Conservation (phyloP, 2,888 invertebrate species). For the Nemoura dubitans region DNA sequence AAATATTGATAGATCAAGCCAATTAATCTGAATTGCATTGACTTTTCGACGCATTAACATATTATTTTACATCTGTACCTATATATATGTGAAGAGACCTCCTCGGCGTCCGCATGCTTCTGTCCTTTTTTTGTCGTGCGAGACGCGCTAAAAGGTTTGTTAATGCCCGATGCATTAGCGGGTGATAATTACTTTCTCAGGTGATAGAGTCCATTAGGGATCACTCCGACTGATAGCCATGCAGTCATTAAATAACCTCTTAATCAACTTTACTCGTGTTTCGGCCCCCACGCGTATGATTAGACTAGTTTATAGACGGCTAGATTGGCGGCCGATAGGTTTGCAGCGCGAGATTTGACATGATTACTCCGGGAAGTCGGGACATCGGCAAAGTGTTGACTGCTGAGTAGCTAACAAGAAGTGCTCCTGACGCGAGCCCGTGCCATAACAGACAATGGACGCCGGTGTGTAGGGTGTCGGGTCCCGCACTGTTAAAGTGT, state of each 20-base stretch:
- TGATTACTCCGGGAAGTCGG: background rate
- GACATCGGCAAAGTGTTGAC: no score
- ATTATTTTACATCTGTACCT: constrained; percentile 25
- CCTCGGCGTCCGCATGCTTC: background rate
- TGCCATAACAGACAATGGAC: background rate
- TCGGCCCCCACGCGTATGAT: constrained; percentile 7
- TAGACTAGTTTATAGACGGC: background rate
- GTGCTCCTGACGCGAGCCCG: background rate
- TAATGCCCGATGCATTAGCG: constrained; percentile 36
- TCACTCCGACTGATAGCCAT: constrained; percentile 28
- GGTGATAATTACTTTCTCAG: constrained; percentile 39
- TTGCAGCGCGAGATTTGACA: background rate
- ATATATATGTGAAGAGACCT: constrained; percentile 14
- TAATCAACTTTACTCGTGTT: constrained; percentile 29
- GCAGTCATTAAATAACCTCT: constrained; percentile 22
- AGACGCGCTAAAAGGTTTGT: constrained; percentile 40
- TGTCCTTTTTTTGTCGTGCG: background rate
- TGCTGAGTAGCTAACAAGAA: background rate
- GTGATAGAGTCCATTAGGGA: constrained; percentile 31
- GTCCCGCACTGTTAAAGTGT: no score
- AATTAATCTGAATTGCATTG: constrained; percentile 40
- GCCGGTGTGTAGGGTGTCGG: no score
- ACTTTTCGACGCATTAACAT: background rate
- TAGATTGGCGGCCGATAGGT: background rate
- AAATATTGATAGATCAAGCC: constrained; percentile 40